Base-by-base conservation (phyloP, 2,113 vertebrate genomes). In the Rhodinocichla rosea region DNA sequence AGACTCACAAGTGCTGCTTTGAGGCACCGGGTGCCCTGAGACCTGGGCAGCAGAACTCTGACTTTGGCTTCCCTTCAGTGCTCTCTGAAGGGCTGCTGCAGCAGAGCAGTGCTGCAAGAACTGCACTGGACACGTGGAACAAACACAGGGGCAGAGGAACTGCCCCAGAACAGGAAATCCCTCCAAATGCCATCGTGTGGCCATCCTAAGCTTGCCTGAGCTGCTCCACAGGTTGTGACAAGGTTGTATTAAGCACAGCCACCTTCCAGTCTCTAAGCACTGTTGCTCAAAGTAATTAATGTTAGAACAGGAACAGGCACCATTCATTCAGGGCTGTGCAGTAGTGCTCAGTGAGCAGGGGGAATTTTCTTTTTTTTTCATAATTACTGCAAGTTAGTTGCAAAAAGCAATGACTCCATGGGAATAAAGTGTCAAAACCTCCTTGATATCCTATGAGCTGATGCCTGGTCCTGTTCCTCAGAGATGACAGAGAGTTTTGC, bases 211-310 rank as follows among this genome's bases (percentile, higher is more conserved):
- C 83, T 37, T 70, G 93, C 60, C 88, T 88, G 78, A 92, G 95
- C 89, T 90, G 67, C 59, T 95, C 74, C 63, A 37, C 50, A 13
- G 63, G 10, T 27, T 28, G 37, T 76, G 40, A 57, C 47, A 76
- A 21, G 60, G 45, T 9, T 91, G 62, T 17, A 21, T 53, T 11
- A 45, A 80, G 59, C 13, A 5, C 57, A 76, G 30, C 14, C 74
- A 83, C 76, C 65, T 94, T 92, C 74, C 60, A 83, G 55, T 60
- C 80, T 27, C 88, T 83, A 42, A 39, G 78, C 44, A 56, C 83
- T 55, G 39, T 37, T 87, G 49, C 77, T 64, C 90, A 96, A 91
- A 93, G 70, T 87, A 87, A 95, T 86, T 94, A 70, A 82, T 80
- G 84, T 13, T 53, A 77, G 90, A 82, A 77, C 11, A 56, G 75